Base-by-base conservation (phyloP, 1,140 invertebrate species). In the Penaeus japonicus region DNA sequence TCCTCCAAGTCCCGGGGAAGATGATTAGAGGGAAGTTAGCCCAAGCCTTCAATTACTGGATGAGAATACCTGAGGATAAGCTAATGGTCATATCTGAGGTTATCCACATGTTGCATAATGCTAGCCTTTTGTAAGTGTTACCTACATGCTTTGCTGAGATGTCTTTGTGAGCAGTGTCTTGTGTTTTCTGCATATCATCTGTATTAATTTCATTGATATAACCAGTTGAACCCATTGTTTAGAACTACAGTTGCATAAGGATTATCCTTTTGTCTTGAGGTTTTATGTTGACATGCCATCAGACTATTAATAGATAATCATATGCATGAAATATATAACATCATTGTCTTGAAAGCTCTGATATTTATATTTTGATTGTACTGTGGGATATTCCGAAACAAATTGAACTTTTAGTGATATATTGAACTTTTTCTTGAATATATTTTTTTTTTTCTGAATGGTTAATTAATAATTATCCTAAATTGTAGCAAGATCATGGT, bases 81-180 rank as follows among this genome's bases (percentile, higher is more conserved):
- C 92, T 98, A 5, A 92, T 94, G 32, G 94, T 95, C 65, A 96
- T 99, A 91, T 96, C 95, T 65, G 96, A 98, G 92, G 97, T 99
- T 91, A 95, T 98, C 80, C 96, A 99, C 93, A 97, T 99, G 95
- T 94, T 99, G 15, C 98, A 99, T 92, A 99, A 99, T 94, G 96
- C 98, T 79, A 99, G 97, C 93, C 94, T 99, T 77, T 93, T 99
- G 97, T 98, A 94, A 96, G 96, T 96, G 15, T 85, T 39, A 30
- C 53, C 24, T 30, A 32, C 24, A 35, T 57, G 5, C 30, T 47
- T 30, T 32, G 15, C 73, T 4, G 17, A 30, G 12, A 53, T n/a
- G 17, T 27, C 32, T 5, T 59, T 55, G 55, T 15, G 32, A 10
- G 47, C 7, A 87, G 2, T 15, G 59, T 53, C 30, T 27, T 77